Conservation (phyloP, 1,140 invertebrate species). For the Megalopta genalis region DNA sequence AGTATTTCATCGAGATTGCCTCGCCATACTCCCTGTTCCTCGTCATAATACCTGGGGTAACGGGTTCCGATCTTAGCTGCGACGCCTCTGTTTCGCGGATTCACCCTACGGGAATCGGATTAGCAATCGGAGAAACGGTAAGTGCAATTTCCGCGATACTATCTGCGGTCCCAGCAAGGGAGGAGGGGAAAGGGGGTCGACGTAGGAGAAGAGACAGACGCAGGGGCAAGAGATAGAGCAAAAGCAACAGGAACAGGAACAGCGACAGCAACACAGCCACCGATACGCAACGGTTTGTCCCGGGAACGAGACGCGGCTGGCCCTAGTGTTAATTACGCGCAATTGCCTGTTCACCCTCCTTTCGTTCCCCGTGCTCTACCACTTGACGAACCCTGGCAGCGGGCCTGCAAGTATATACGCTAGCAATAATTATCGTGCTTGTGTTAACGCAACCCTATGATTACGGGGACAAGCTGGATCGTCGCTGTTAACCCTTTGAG, state of each 20-base stretch:
- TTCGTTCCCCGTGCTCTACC: background rate
- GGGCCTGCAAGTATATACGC: slow-evolving; percentile 30
- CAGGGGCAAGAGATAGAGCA: no score
- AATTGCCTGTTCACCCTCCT: slow-evolving; percentile 52
- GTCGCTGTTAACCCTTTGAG: background rate
- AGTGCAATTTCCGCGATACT: slow-evolving; percentile 68
- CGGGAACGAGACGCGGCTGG: slow-evolving; percentile 33
- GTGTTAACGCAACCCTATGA: slow-evolving; percentile 55
- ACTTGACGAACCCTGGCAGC: slow-evolving; percentile 48
- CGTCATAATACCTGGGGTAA: slow-evolving; percentile 7
- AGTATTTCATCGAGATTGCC: slow-evolving; percentile 13
- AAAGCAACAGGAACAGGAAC: no score
- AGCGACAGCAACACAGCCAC: background rate
- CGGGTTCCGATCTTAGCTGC: slow-evolving; percentile 6
- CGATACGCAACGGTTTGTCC: slow-evolving; percentile 46
- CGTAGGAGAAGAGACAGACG: background rate
- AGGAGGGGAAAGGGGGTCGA: background rate
- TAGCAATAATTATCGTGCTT: slow-evolving; percentile 60
- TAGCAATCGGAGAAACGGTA: slow-evolving; percentile 63
- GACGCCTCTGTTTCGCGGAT: slow-evolving; percentile 7
- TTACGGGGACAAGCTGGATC: slow-evolving; percentile 34
- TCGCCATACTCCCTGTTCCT: background rate
- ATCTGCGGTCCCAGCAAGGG: slow-evolving; percentile 35
- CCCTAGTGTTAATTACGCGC: slow-evolving; percentile 62
- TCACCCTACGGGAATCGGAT: slow-evolving; percentile 60